Evolutionary conservation across 2,888 invertebrate species (phyloP), one percentile per base, ranked within the genome.

Genomic region (Bugulina stolonifera): DNA sequence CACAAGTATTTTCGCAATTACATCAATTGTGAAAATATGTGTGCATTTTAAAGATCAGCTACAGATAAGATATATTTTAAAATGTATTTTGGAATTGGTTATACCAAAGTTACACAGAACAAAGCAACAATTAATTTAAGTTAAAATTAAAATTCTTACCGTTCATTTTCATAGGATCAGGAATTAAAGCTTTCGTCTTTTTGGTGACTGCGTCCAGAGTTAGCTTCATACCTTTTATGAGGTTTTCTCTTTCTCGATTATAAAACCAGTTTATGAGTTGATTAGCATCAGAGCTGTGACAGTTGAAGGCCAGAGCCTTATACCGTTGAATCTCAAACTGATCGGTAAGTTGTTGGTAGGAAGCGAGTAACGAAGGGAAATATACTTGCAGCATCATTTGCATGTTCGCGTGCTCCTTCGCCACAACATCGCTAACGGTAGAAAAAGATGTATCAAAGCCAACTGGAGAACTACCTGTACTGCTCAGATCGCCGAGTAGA

Each of bases 401-500:
- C 32, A 64, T 27, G 5, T 32, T 32, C 27, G 27, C 29, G 27
- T 64, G 64, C 32, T 64, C 25, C n/a, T 64, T 27, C 27, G 27
- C 27, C 10, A 64, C 5, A 27, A 27, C 27, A 32, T 64, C 64
- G 27, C 64, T 64, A 18, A 64, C 64, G 5, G 64, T 64, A n/a
- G 25, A 32, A 32, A 64, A 64, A 5, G 29, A 25, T 14, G 64
- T 14, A 32, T 64, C 25, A 2, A 14, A 18, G 2, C 10, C 14
- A 29, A 5, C 10, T 14, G 22, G 22, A 14, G 14, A 25, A 14
- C 25, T 32, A 27, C 29, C 32, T 32, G 74, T 73, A 69, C 76
- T 76, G 74, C 76, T 77, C 71, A 76, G 75, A 43, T 77, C 76
- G 32, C 78, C 78, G 64, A 79, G 77, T 2, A 79, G 76, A 69